Conservation (phyloP, 2,888 invertebrate species). For the Oscheius myriophilus region DNA sequence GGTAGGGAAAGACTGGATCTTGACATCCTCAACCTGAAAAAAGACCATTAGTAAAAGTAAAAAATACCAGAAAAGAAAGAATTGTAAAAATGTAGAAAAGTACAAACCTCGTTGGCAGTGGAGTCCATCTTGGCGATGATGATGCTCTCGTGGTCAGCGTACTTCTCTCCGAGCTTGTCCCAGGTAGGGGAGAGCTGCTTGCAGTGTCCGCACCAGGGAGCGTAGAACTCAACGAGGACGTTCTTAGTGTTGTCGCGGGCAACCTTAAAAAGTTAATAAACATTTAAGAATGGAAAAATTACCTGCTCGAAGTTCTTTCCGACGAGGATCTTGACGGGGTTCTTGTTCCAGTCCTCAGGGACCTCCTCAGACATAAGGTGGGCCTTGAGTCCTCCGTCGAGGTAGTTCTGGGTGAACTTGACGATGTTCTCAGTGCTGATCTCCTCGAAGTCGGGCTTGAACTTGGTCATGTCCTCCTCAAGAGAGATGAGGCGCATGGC, state of each 20-base stretch:
- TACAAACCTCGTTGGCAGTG: conserved; percentile 92
- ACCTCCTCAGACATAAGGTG: conserved; percentile 92
- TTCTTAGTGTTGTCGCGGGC: conserved; percentile 86
- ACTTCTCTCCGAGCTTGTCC: conserved; percentile 92
- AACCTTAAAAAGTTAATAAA: conserved; percentile 74
- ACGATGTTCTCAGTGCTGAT: conserved; percentile 79
- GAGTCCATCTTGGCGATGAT: conserved; percentile 98
- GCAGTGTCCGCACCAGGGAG: conserved; percentile 84
- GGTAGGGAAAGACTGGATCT: conserved; percentile 80
- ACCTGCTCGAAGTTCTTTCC: conserved; percentile 90
- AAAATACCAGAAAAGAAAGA: background rate
- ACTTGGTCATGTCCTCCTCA: conserved; percentile 97
- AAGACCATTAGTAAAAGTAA: background rate
- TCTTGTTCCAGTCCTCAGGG: conserved; percentile 95
- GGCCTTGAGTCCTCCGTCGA: conserved; percentile 91
- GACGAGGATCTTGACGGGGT: conserved; percentile 89
- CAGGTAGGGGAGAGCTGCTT: conserved; percentile 96
- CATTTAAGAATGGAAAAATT: no score
- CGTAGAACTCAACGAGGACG: conserved; percentile 94
- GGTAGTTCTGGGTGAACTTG: conserved; percentile 86
- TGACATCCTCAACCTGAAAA: conserved; percentile 67
- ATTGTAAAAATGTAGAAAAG: background rate
- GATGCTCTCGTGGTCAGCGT: conserved; percentile 81
- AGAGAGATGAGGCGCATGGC: conserved; percentile 82
- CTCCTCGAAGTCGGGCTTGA: conserved; percentile 82